Conservation (phyloP, 2,113 vertebrate species). For the Thamnophis sirtalis region DNA sequence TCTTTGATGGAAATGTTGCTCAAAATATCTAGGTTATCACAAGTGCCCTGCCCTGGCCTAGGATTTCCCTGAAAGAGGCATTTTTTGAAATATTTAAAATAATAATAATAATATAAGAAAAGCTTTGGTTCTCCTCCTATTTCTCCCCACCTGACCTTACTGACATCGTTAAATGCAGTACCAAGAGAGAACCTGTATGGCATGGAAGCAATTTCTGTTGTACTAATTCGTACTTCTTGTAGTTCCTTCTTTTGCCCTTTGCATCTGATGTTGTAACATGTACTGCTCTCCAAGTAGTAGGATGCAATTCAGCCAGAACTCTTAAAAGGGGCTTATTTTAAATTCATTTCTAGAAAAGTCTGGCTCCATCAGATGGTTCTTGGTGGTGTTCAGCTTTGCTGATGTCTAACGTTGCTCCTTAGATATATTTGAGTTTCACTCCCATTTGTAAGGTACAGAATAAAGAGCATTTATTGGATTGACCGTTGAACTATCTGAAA, state of each 20-base stretch:
- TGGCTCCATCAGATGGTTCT: background rate
- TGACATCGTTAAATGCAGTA: background rate
- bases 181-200: background rate
- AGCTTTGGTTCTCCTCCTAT: background rate
- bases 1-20: too few relatives aligned
- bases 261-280: background rate
- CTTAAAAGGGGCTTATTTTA: background rate
- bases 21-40: background rate
- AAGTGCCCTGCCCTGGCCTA: background rate
- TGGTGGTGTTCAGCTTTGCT: background rate
- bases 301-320: background rate
- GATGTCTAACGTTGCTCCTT: background rate
- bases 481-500: background rate
- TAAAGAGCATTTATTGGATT: background rate
- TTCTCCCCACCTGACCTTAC: background rate
- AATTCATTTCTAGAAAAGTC: background rate
- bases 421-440: background rate
- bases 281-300: background rate
- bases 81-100: background rate
- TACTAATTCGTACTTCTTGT: background rate
- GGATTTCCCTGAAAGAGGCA: background rate
- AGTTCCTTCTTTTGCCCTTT: background rate
- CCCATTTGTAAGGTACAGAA: background rate
- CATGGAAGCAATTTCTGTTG: background rate
- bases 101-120: background rate